A percentile compares a stretch with the other conserved stretches of the same genome.
Evolutionary conservation across 2,113 vertebrate genomes (phyloP).

Genomic region (Eclectus roratus): DNA sequence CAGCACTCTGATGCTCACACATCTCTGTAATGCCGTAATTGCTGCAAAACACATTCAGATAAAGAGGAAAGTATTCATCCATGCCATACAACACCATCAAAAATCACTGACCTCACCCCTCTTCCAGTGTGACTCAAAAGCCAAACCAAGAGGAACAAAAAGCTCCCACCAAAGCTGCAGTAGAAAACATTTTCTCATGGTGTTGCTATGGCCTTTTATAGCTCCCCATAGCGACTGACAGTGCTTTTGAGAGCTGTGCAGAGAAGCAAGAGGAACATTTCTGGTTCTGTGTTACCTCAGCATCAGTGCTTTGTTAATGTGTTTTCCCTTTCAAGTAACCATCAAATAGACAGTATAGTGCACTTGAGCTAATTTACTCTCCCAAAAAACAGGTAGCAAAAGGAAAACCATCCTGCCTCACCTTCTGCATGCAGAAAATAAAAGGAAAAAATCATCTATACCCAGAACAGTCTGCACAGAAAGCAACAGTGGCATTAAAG

Average conservation of each 20-base stretch:
- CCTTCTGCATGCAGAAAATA: neutral
- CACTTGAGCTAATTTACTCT: neutral
- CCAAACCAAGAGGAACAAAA: neutral
- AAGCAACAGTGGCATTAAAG: neutral
- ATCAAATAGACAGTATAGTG: neutral
- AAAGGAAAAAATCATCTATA: neutral
- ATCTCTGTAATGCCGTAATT: neutral
- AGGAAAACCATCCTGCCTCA: neutral
- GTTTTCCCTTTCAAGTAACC: neutral
- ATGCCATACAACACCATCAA: neutral
- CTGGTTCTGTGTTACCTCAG: neutral
- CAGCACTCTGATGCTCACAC: neutral
- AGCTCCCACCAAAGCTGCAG: neutral
- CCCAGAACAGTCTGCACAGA: neutral
- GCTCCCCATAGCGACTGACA: neutral
- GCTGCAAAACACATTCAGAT: neutral
- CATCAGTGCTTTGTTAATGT: neutral
- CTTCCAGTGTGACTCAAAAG: neutral
- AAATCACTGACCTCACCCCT: neutral
- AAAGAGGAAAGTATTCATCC: neutral
- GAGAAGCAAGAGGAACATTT: neutral
- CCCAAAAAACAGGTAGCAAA: neutral
- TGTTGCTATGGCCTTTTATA: constrained; percentile 9
- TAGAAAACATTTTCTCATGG: neutral
- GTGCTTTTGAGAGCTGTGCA: neutral